phyloP scores from a whole-genome alignment of 2,113 vertebrate species.

The Butorides virescens region DNA sequence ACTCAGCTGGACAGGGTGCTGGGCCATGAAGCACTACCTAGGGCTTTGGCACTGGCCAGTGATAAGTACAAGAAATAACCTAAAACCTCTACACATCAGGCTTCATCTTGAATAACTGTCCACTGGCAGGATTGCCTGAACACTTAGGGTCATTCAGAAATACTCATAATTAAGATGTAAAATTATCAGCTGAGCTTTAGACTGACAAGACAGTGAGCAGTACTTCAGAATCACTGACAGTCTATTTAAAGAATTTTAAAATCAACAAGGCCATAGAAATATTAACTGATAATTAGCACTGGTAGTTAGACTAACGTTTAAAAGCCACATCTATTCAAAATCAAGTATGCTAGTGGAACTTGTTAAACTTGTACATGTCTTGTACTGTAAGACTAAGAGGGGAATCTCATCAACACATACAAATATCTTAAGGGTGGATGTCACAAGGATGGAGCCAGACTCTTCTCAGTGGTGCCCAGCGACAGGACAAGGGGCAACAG shows the following conservation, averaged over 20 bases:
- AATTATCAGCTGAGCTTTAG: background rate
- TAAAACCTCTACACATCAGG: background rate
- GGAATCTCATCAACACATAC: too few species aligned
- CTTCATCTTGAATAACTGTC: background rate
- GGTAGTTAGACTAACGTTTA: background rate
- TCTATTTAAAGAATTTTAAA: background rate
- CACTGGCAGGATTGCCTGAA: background rate
- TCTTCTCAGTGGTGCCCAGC: too few species aligned
- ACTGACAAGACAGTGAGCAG: accelerated
- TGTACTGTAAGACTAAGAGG: background rate
- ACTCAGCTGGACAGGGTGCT: too few species aligned
- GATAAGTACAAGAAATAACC: background rate
- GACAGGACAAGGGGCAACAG: too few species aligned
- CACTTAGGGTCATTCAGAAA: background rate
- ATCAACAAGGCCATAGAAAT: background rate
- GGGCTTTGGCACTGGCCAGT: background rate
- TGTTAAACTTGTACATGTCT: background rate
- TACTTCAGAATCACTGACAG: background rate
- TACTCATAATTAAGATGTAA: background rate
- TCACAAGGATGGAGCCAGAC: too few species aligned
- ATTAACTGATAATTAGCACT: background rate
- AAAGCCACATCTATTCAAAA: background rate
- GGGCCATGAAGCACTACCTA: background rate
- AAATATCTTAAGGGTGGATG: too few species aligned
- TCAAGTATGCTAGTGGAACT: background rate